Evolutionary conservation across 2,113 vertebrate genomes (phyloP).

Genomic region (Sterna hirundo): DNA sequence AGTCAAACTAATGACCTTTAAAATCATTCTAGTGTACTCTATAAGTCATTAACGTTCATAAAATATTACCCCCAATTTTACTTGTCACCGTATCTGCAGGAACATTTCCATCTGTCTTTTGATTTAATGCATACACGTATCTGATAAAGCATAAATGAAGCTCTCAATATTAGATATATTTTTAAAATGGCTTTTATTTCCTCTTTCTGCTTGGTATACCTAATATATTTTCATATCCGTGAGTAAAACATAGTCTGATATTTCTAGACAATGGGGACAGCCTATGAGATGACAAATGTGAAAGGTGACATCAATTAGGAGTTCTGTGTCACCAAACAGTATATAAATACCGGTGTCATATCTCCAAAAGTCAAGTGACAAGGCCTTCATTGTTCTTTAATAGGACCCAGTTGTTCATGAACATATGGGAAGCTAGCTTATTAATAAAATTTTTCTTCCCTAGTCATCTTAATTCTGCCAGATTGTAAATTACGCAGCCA

Average conservation of each 20-base stretch:
- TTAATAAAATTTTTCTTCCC: conserved; percentile 52
- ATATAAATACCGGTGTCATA: conserved; percentile 56
- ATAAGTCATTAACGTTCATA: not conserved
- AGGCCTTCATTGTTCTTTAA: conserved; percentile 68
- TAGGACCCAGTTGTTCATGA: conserved; percentile 52
- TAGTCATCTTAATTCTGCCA: not conserved
- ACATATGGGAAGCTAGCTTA: conserved; percentile 36
- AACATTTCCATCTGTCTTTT: not conserved
- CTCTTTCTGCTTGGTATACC: not conserved
- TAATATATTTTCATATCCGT: not conserved
- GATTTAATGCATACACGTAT: not conserved
- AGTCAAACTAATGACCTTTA: not conserved
- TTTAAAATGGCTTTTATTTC: not conserved
- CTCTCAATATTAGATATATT: not conserved
- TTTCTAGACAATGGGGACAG: not conserved
- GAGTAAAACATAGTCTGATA: not conserved
- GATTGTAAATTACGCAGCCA: conserved; percentile 27
- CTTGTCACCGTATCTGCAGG: not conserved
- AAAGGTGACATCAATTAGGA: not conserved
- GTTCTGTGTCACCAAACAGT: conserved; percentile 19
- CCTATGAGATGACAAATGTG: not conserved
- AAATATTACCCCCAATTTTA: not conserved
- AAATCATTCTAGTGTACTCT: not conserved
- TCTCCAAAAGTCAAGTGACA: conserved; percentile 55
- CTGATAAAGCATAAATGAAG: not conserved